Percentiles rank a stretch among this genome's conserved stretches.
Evolutionary conservation across 1,140 invertebrate species (phyloP).

Genomic region (Drosophila pectinifera): DNA sequence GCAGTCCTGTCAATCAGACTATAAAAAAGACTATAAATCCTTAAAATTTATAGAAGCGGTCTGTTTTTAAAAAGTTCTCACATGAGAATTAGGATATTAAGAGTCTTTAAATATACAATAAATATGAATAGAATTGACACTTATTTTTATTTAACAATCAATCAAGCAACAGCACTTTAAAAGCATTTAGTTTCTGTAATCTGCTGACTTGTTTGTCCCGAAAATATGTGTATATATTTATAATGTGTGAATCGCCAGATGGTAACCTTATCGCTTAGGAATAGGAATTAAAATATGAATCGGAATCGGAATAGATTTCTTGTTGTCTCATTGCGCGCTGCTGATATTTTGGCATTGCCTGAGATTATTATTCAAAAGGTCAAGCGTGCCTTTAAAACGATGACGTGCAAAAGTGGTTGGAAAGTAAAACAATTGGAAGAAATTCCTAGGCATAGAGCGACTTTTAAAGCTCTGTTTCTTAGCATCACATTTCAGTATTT

Average conservation of each 20-base stretch:
- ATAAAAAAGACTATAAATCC: no score
- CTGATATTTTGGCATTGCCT: slow-evolving; percentile 5
- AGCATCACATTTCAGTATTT: not conserved
- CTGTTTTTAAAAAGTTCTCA: no score
- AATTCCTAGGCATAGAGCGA: no score
- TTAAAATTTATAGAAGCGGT: not conserved
- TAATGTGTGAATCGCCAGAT: slow-evolving; percentile 19
- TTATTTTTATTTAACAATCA: not conserved
- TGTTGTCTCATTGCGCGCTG: slow-evolving; percentile 26
- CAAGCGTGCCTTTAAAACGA: slow-evolving; percentile 8
- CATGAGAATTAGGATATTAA: no score
- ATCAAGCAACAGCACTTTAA: not conserved
- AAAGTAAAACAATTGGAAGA: slow-evolving; percentile 6
- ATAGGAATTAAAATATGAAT: not conserved
- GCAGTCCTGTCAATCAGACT: no score
- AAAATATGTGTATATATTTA: not conserved
- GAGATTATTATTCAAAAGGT: slow-evolving; percentile 32
- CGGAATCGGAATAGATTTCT: slow-evolving; percentile 7
- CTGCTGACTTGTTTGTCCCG: not conserved
- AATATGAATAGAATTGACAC: not conserved
- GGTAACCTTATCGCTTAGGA: slow-evolving; percentile 18
- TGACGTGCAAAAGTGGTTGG: slow-evolving; percentile 21
- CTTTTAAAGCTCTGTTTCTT: no score
- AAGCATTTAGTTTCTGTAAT: not conserved
- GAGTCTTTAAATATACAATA: no score